Percentiles rank a stretch among this genome's conserved stretches.
These are phyloP conservation scores for Trichoplusia ni DNA, from an alignment of 1,140 invertebrate genomes.

Conservation along the genomic window DNA sequence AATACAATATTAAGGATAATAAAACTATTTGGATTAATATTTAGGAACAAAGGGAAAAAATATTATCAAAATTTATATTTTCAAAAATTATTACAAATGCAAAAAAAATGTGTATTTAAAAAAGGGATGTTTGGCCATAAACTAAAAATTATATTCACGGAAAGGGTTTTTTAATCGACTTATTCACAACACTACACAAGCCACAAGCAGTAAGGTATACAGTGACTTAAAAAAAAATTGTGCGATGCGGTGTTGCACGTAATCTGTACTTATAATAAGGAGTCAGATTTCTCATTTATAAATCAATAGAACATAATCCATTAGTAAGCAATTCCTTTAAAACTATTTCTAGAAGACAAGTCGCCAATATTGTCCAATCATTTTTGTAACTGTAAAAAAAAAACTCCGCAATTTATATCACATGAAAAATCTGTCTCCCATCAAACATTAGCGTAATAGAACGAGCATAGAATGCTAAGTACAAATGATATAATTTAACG, in stretches of 20 bases:
- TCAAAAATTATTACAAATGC: slow-evolving; percentile 81
- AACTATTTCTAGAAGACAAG: slow-evolving; percentile 15
- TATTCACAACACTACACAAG: slow-evolving; percentile 70
- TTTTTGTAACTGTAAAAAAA: slow-evolving; percentile 5
- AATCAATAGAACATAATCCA: slow-evolving; percentile 1
- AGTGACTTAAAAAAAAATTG: slow-evolving; percentile 67
- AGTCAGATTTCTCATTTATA: slow-evolving; percentile 64
- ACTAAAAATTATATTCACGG: slow-evolving; percentile 66
- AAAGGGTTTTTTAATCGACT: slow-evolving; percentile 76
- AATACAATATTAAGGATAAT: slow-evolving; percentile 81
- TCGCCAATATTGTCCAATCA: not conserved
- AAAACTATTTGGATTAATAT: slow-evolving; percentile 82
- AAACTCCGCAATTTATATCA: slow-evolving; percentile 5
- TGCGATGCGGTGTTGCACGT: slow-evolving; percentile 71
- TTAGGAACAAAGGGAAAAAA: slow-evolving; percentile 79
- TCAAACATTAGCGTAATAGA: slow-evolving; percentile 77
- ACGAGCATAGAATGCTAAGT: slow-evolving; percentile 74
- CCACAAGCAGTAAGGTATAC: slow-evolving; percentile 76
- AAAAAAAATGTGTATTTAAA: slow-evolving; percentile 79
- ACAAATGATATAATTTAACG: slow-evolving; percentile 78
- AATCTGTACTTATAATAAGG: slow-evolving; percentile 67
- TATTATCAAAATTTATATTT: slow-evolving; percentile 82
- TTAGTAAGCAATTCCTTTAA: slow-evolving; percentile 7
- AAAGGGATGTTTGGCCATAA: slow-evolving; percentile 79
- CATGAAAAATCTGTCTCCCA: slow-evolving; percentile 68